Evolutionary conservation across 2,888 invertebrate species (phyloP).

Genomic region (Mellilla xanthometata): DNA sequence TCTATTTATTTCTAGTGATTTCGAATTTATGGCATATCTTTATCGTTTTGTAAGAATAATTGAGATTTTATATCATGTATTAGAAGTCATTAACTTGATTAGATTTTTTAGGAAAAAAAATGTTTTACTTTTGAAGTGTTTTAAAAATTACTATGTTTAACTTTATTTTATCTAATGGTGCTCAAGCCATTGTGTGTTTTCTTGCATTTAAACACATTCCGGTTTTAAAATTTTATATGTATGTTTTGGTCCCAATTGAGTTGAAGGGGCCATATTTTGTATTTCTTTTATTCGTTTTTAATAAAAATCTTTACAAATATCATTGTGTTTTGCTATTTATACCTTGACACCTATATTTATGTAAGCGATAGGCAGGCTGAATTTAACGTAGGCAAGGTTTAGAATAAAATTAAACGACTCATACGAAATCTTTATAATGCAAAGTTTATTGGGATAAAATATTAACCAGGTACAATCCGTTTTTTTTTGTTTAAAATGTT

Average conservation of each 20-base stretch:
- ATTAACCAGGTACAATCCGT: no score
- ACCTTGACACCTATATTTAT: not conserved
- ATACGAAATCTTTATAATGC: no score
- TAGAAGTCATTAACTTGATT: no score
- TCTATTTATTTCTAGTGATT: not conserved
- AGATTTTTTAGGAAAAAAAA: not conserved
- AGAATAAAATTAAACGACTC: no score
- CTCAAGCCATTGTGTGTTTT: not conserved
- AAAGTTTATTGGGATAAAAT: no score
- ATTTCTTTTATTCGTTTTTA: slow-evolving; percentile 32
- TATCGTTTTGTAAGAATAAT: no score
- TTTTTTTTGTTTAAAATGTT: no score
- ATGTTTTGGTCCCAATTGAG: slow-evolving; percentile 7
- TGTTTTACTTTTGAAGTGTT: not conserved
- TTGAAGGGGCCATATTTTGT: slow-evolving; percentile 28
- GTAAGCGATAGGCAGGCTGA: no score
- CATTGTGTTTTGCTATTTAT: slow-evolving; percentile 1
- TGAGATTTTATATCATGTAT: no score
- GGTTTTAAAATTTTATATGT: slow-evolving; percentile 19
- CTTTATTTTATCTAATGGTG: not conserved
- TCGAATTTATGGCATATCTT: not conserved
- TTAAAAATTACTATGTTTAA: not conserved
- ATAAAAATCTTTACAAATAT: slow-evolving; percentile 15
- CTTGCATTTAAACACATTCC: slow-evolving; percentile 50
- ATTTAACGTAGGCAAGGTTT: no score